Percentiles rank a stretch among this genome's conserved stretches.
Evolutionary conservation across 2,888 invertebrate genomes (phyloP).

Genomic region (Itoplectis maculator): DNA sequence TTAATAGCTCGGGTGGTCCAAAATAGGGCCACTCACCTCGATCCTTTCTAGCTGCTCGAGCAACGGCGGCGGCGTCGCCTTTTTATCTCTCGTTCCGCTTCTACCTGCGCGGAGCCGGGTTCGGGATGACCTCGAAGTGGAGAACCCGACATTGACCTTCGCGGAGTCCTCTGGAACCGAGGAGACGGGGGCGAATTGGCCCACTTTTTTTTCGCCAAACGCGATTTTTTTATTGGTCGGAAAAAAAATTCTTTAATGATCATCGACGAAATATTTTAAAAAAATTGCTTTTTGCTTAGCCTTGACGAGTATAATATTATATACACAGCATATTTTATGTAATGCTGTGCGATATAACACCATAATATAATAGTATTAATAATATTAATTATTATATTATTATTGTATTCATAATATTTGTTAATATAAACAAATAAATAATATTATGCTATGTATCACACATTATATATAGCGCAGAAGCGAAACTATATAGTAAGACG

Average conservation of each 20-base stretch:
- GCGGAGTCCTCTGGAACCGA: slow-evolving; percentile 40
- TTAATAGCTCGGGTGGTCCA: neutral
- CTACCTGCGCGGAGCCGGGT: slow-evolving; percentile 63
- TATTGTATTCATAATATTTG: too few relatives aligned
- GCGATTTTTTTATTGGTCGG: neutral
- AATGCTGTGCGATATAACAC: too few relatives aligned
- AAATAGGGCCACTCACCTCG: slow-evolving; percentile 6
- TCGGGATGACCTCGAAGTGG: slow-evolving; percentile 60
- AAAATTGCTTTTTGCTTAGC: neutral
- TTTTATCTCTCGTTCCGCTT: slow-evolving; percentile 38
- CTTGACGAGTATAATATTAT: too few relatives aligned
- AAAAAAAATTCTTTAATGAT: neutral
- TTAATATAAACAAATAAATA: neutral
- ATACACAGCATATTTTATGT: too few relatives aligned
- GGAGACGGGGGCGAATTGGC: neutral
- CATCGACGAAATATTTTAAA: neutral
- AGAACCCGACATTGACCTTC: slow-evolving; percentile 63
- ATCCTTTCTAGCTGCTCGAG: slow-evolving; percentile 32
- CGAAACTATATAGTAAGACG: neutral
- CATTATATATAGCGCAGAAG: neutral
- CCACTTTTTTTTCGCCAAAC: neutral
- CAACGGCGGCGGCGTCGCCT: slow-evolving; percentile 9
- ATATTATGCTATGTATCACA: neutral
- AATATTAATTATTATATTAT: too few relatives aligned
- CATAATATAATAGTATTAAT: too few relatives aligned